Evolutionary conservation across 2,888 invertebrate genomes (phyloP), one percentile per base, ranked within the genome.

Genomic region (Bellardia pandia): DNA sequence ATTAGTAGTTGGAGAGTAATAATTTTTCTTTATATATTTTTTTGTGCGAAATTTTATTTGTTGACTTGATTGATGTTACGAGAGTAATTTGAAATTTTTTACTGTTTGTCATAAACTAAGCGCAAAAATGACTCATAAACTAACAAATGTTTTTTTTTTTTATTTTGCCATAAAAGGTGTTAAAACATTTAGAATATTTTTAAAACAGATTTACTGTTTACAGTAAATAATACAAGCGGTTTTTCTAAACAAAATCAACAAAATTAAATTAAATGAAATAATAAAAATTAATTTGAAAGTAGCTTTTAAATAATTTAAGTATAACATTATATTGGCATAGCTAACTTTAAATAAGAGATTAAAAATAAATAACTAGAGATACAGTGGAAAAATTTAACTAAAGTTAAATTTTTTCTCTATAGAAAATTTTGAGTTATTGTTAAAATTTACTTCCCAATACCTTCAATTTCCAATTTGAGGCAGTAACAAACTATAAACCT

Each of bases 1-100:
- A 76, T 76, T 76, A 76, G 51, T 76, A 64, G 75, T 76, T 76
- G 40, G 75, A 76, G 75, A 76, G 62, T 64, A 37, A 37, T 62
- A 40, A 40, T 62, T 16, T 14, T 62, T 62, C 23, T 64, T 64
- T 11, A 9, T 11, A 3, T 45, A 9, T 45, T 45, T 11, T 45
- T 13, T 45, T 66, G 30, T 48, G 37, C 14, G n/a, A 62, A 71
- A 76, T 69, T 83, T 83, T 76, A 76, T 83, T 71, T 62, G 69
- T 69, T 76, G 76, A 62, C 53, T 83, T 83, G 82, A 83, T 83
- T 83, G 82, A 83, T 83, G 82, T 83, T 68, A 77, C 53, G 75
- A 69, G 68, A 69, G 30, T 75, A 76, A 82, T 82, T 82, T 76
- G 48, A 62, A 48, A 13, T 7, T 48, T 69, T 74, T 82, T 68